A percentile compares a stretch with the other conserved stretches of the same genome.
Conservation (phyloP, 2,113 vertebrate species). For the Zosterops borbonicus region DNA sequence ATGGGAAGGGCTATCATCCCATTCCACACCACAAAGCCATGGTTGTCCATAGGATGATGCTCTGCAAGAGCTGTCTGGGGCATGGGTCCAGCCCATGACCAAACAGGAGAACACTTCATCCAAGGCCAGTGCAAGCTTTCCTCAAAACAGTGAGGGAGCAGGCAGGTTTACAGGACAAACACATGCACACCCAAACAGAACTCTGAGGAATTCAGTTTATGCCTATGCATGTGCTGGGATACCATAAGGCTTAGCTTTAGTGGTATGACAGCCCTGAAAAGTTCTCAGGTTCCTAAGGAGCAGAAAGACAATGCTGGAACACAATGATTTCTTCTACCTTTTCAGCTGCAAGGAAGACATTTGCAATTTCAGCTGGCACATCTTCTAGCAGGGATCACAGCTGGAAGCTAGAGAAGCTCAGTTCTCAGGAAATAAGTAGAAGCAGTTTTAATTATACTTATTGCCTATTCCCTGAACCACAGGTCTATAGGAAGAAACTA, state of each 20-base stretch:
- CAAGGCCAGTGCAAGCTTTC: not conserved
- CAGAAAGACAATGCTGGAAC: not conserved
- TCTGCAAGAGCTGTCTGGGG: not conserved
- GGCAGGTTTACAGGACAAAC: not conserved
- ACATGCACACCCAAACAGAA: not conserved
- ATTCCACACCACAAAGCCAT: not conserved
- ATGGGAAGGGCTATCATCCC: accelerated
- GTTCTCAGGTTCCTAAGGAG: not conserved
- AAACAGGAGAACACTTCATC: not conserved
- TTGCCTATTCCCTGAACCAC: not conserved
- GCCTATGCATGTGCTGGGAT: not conserved
- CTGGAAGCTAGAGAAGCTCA: not conserved
- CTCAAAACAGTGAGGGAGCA: not conserved
- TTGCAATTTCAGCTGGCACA: not conserved
- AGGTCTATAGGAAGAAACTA: not conserved
- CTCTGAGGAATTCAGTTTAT: not conserved
- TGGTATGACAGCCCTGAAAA: not conserved
- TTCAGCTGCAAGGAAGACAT: not conserved
- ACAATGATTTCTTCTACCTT: not conserved
- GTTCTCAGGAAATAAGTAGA: not conserved
- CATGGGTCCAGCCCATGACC: accelerated
- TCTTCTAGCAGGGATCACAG: not conserved
- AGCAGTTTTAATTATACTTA: not conserved
- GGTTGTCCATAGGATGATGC: not conserved
- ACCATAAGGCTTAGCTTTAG: not conserved